Evolutionary conservation across 2,113 vertebrate species (phyloP), one percentile per base, ranked within the genome.

Genomic region (Brachyistius frenatus): DNA sequence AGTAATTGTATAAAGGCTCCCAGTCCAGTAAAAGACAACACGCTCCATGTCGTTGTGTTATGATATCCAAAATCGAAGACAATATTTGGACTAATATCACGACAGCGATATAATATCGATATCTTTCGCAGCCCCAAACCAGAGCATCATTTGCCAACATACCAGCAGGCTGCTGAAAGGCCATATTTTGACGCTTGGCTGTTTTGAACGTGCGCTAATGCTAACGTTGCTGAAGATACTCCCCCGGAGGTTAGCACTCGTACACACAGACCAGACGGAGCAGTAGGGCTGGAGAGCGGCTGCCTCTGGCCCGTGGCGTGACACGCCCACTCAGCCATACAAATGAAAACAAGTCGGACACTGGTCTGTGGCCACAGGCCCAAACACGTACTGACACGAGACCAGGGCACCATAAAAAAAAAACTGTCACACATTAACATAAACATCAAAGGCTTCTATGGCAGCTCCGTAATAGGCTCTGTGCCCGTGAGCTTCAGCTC

Each of bases 371-470:
- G 72, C 65, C 74, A 75, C 39, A 11, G 53, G 65, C 11, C 7
- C 49, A 71, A 54, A 77, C 54, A n/a, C 68, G 81, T 32, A 54
- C 62, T 30, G 70, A 66, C 79, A 78, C 23, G 3, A 81, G 78
- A 65, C 73, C 10, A 23, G 37, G 61, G 47, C 14, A 30, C 37
- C 58, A 71, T 72, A 44, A 67, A 23, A 23, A 23, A 23, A 23
- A 80, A 52, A 58, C 52, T 58, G 77, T 78, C 66, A 80, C 50
- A 83, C 15, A 83, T 88, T 83, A 77, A 86, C 55, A 81, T 58
- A 67, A 73, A 79, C 68, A 81, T 81, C 55, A 81, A 81, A 74
- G 36, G 37, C 39, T 50, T 64, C 52, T 76, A 71, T 23, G 23
- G 23, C 23, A 23, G 23, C 23, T 23, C 23, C 1, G 23, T 23